Conservation (phyloP, 2,888 invertebrate genomes). For the Troides aeacus region DNA sequence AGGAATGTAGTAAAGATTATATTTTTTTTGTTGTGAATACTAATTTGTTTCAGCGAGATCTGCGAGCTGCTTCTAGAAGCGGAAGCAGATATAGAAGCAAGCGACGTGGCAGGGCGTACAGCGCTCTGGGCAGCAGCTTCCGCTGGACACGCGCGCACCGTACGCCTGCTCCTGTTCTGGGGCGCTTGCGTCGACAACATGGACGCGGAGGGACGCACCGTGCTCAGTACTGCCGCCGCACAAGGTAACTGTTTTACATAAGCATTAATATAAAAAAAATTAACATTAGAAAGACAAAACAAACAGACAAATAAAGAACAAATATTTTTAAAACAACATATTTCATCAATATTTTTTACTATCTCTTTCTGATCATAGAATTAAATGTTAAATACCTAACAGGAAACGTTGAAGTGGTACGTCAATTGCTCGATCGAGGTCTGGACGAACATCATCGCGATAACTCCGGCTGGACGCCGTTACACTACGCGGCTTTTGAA, state of each 20-base stretch:
- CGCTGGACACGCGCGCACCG: slow-evolving; percentile 93
- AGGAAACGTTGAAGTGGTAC: slow-evolving; percentile 92
- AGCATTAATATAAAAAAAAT: too few relatives aligned
- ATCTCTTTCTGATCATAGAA: too few relatives aligned
- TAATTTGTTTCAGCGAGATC: slow-evolving; percentile 78
- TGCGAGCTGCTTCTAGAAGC: slow-evolving; percentile 94
- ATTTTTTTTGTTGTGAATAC: background rate
- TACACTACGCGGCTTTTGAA: slow-evolving; percentile 98
- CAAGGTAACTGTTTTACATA: slow-evolving; percentile 76
- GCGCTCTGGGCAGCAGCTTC: slow-evolving; percentile 96
- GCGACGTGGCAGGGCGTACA: slow-evolving; percentile 89
- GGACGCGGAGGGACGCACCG: slow-evolving; percentile 96
- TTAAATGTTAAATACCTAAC: slow-evolving; percentile 9
- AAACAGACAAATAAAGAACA: too few relatives aligned
- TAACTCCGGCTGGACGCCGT: slow-evolving; percentile 97
- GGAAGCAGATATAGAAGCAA: slow-evolving; percentile 94
- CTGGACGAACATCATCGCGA: slow-evolving; percentile 93
- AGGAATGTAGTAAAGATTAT: background rate
- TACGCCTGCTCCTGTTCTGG: slow-evolving; percentile 94
- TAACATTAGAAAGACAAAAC: too few relatives aligned
- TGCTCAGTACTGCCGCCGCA: slow-evolving; percentile 90
- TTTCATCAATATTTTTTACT: too few relatives aligned
- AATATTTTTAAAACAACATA: too few relatives aligned
- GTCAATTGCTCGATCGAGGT: slow-evolving; percentile 92
- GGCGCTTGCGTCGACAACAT: slow-evolving; percentile 97